A percentile compares a stretch with the other conserved stretches of the same genome.
Evolutionary conservation across 1,140 invertebrate genomes (phyloP).

Genomic region (Chrysomallon squamiferum): DNA sequence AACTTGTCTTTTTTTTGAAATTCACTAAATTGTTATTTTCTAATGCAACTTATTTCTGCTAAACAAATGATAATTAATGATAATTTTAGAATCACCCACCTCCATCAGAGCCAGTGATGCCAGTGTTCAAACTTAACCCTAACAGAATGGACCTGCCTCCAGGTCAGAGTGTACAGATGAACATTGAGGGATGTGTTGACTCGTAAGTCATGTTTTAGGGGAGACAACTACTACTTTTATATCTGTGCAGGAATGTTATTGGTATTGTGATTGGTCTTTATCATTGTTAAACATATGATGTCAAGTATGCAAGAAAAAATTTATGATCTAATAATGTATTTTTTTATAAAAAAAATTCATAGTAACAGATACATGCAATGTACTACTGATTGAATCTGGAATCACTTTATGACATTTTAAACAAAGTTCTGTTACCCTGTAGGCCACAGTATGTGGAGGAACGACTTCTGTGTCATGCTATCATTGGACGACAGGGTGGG

Average conservation of each 20-base stretch:
- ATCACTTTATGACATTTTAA: too few species aligned
- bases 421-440: too few species aligned
- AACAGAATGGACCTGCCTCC: constrained; percentile 59
- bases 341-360: too few species aligned
- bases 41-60: too few species aligned
- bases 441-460: constrained; percentile 59
- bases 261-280: neutral
- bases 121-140: constrained; percentile 59
- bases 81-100: constrained; percentile 44
- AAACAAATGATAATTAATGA: too few species aligned
- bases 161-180: constrained; percentile 53
- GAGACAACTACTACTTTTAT: neutral
- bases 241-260: neutral
- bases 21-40: too few species aligned
- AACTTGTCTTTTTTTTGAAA: too few species aligned
- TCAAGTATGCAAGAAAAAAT: too few species aligned
- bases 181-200: constrained; percentile 57
- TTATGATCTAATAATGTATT: too few species aligned
- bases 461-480: constrained; percentile 59
- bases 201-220: constrained; percentile 31
- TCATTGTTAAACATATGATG: neutral
- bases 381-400: too few species aligned
- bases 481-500: constrained; percentile 61
- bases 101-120: constrained; percentile 31
- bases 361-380: too few species aligned